Evolutionary conservation across 2,888 invertebrate genomes (phyloP).

Genomic region (Tenthredo scrophulariae): DNA sequence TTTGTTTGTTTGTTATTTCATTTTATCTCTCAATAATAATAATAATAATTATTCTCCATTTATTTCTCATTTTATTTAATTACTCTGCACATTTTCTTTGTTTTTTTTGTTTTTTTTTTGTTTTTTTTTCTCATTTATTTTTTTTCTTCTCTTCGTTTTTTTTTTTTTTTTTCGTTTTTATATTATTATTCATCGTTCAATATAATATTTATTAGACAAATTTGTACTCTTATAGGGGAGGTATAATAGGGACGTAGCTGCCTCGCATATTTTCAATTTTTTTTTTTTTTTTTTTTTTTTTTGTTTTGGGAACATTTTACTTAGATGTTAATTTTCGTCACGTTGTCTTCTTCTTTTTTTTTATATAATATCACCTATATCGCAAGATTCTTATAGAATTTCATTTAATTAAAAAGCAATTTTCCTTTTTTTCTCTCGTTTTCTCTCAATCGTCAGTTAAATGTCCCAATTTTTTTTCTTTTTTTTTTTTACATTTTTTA

Average conservation of each 20-base stretch:
- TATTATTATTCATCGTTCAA: constrained; percentile 69
- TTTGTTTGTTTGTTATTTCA: constrained; percentile 55
- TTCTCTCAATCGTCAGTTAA: constrained; percentile 56
- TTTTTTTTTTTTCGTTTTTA: constrained; percentile 56
- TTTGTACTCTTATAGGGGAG: constrained; percentile 77
- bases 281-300: constrained; percentile 49
- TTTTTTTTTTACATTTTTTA: constrained; percentile 40
- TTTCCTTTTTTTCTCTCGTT: neutral
- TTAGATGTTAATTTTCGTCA: constrained; percentile 5
- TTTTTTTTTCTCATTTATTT: constrained; percentile 48
- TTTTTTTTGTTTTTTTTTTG: constrained; percentile 56
- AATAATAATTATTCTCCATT: constrained; percentile 54
- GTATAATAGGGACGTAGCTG: constrained; percentile 73
- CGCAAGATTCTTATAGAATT: neutral
- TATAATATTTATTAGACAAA: constrained; percentile 75
- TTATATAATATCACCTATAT: neutral
- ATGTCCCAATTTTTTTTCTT: constrained; percentile 62
- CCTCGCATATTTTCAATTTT: constrained; percentile 59
- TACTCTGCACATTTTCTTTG: constrained; percentile 58
- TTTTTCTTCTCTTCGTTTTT: constrained; percentile 59
- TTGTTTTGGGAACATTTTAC: constrained; percentile 63
- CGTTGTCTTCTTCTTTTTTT: constrained; percentile 33
- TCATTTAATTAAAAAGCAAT: constrained; percentile 23
- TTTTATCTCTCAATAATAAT: constrained; percentile 13
- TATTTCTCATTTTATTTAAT: constrained; percentile 60